Evolutionary conservation across 1,140 invertebrate species (phyloP).

Genomic region (Ylistrum balloti): DNA sequence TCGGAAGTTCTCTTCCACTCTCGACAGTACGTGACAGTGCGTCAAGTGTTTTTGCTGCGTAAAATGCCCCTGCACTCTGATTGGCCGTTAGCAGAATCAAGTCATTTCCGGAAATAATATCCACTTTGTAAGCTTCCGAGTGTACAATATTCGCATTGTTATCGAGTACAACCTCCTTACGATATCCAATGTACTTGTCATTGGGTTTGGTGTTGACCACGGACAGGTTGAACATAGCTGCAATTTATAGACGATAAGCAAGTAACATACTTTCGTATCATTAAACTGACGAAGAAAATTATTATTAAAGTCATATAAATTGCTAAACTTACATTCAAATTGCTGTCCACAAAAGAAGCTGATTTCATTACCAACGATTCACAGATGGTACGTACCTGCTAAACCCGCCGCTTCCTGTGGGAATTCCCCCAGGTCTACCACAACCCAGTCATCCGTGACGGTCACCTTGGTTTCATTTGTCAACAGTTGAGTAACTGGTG

Average conservation of each 20-base stretch:
- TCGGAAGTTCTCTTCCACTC: slow-evolving; percentile 56
- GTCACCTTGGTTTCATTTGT: not conserved
- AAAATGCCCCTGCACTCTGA: slow-evolving; percentile 63
- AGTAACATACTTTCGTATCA: too few species aligned
- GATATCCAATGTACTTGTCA: slow-evolving; percentile 46
- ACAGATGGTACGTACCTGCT: slow-evolving; percentile 14
- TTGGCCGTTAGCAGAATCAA: slow-evolving; percentile 61
- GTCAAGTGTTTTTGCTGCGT: slow-evolving; percentile 70
- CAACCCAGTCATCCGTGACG: slow-evolving; percentile 58
- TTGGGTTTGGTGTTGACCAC: slow-evolving; percentile 37
- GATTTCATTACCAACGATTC: not conserved
- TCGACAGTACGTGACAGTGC: slow-evolving; percentile 54
- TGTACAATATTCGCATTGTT: not conserved
- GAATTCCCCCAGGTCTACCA: slow-evolving; percentile 54
- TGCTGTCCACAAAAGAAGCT: too few species aligned
- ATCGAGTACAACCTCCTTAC: slow-evolving; percentile 47
- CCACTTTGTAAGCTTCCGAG: slow-evolving; percentile 66
- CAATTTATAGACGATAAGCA: not conserved
- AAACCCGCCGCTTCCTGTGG: slow-evolving; percentile 8
- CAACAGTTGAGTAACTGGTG: slow-evolving; percentile 58
- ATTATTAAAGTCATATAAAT: too few species aligned
- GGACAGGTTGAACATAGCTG: slow-evolving; percentile 39
- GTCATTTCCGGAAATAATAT: slow-evolving; percentile 46
- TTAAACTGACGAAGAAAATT: too few species aligned
- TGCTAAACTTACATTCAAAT: too few species aligned